These are phyloP conservation scores for Portevinia maculata DNA, from an alignment of 2,888 invertebrate species.

Conservation along the genomic window DNA sequence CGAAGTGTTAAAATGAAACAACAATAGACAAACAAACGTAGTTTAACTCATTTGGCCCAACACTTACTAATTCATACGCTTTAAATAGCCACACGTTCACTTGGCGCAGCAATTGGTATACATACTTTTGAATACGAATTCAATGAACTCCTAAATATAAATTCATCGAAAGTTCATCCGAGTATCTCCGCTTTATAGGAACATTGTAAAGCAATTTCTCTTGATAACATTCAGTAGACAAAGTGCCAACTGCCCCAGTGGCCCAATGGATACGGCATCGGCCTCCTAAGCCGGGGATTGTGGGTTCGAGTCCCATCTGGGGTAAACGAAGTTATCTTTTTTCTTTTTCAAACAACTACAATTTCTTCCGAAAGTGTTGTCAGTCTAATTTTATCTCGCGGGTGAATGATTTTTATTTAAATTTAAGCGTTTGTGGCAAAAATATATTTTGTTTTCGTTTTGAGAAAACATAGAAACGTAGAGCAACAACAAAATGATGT, in stretches of 20 bases:
- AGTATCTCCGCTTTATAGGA: constrained; percentile 40
- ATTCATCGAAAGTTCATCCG: constrained; percentile 56
- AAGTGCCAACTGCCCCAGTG: constrained; percentile 72
- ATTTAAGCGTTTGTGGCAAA: too few species aligned
- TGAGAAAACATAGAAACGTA: too few species aligned
- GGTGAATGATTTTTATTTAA: too few species aligned
- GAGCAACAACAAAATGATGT: too few species aligned
- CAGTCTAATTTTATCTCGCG: too few species aligned
- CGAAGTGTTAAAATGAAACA: constrained; percentile 12
- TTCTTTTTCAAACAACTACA: background rate
- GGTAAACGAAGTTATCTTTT: constrained; percentile 59
- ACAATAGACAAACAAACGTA: constrained; percentile 35
- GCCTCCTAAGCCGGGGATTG: constrained; percentile 80
- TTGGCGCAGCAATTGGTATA: background rate
- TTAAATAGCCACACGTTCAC: background rate
- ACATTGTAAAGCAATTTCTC: background rate
- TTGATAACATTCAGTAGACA: constrained; percentile 24
- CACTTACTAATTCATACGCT: background rate
- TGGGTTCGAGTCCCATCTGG: constrained; percentile 79
- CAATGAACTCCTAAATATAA: constrained; percentile 59
- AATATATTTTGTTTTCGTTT: too few species aligned
- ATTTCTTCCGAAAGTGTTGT: too few species aligned
- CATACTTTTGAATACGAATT: background rate
- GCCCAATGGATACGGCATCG: constrained; percentile 80
- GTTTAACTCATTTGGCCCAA: background rate